Percentiles rank a stretch among this genome's conserved stretches.
Evolutionary conservation across 2,888 invertebrate species (phyloP).

Genomic region (Laspeyria flexula): DNA sequence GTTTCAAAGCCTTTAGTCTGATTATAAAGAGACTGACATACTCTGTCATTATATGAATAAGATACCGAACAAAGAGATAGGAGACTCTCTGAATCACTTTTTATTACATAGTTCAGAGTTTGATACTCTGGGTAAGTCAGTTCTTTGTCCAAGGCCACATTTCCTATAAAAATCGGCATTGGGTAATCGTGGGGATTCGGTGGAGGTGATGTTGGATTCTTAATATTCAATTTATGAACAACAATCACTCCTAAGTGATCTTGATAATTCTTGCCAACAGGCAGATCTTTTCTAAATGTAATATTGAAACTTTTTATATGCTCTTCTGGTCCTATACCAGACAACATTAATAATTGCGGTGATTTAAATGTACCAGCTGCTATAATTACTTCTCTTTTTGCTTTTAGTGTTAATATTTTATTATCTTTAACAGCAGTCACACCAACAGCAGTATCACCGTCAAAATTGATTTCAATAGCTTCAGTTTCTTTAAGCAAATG

Average conservation of each 20-base stretch:
- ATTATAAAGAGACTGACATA: constrained; percentile 40
- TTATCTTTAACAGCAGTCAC: constrained; percentile 50
- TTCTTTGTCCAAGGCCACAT: constrained; percentile 85
- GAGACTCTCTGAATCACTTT: constrained; percentile 21
- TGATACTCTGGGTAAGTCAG: constrained; percentile 72
- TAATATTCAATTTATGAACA: constrained; percentile 43
- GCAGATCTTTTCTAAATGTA: constrained; percentile 3
- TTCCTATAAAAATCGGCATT: constrained; percentile 41
- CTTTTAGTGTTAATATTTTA: constrained; percentile 50
- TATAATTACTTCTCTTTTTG: constrained; percentile 88
- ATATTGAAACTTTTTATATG: constrained; percentile 57
- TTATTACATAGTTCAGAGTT: constrained; percentile 32
- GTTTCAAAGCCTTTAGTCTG: constrained; percentile 28
- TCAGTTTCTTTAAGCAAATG: constrained; percentile 70
- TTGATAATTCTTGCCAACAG: constrained; percentile 13
- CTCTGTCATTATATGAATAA: constrained; percentile 36
- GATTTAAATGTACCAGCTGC: constrained; percentile 90
- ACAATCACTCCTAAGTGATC: constrained; percentile 66
- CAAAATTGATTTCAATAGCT: constrained; percentile 76
- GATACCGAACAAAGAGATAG: constrained; percentile 34
- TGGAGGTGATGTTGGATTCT: constrained; percentile 51
- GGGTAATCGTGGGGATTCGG: constrained; percentile 51
- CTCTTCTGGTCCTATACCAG: constrained; percentile 83
- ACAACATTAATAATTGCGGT: constrained; percentile 91
- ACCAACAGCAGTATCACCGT: constrained; percentile 66